Evolutionary conservation across 1,140 invertebrate species (phyloP), one percentile per base, ranked within the genome.

Genomic region (Drosophila hydei): DNA sequence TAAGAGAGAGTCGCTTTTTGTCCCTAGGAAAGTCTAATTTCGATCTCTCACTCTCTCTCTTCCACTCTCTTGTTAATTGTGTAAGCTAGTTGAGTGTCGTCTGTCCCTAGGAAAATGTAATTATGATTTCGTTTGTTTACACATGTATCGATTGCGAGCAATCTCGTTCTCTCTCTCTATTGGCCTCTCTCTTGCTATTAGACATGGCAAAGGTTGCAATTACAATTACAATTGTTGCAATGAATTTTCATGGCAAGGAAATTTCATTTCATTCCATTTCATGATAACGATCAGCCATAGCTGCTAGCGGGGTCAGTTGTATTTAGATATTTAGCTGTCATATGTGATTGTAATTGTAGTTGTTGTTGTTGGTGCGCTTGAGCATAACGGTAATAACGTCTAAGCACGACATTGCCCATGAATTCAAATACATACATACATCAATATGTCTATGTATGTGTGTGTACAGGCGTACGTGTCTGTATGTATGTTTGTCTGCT

Each of bases 361-460:
- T 54, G 9, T 50, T 50, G 38, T 56, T 45, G 19, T 71, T 75
- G 72, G 87, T 85, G 81, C 74, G 77, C 77, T 81, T 87, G 83
- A 87, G 71, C 80, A 88, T 87, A 87, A 87, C 81, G 83, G 81
- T 87, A 87, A 87, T 87, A 83, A 83, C 63, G 64, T 76, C 81
- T 87, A 83, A 71, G 83, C 81, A 87, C 81, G 81, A 52, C 78
- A 87, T 88, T 83, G 83, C 81, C 81, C 81, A 83, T 85, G 81
- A 85, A 81, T 81, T 75, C 75, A 64, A 63, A 72, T 61, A 52
- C 69, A 58, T 27, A 58, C 43, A 62, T 38, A 65, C 33, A 72
- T 8, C 7, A 3, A 67, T 6, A 59, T 7, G 23, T 8, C 33
- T 19, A 67, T 7, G 25, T 27, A 6, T 23, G 21, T 23, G 4